Base-by-base conservation (phyloP, 2,888 invertebrate species). In the Mimas tiliae region DNA sequence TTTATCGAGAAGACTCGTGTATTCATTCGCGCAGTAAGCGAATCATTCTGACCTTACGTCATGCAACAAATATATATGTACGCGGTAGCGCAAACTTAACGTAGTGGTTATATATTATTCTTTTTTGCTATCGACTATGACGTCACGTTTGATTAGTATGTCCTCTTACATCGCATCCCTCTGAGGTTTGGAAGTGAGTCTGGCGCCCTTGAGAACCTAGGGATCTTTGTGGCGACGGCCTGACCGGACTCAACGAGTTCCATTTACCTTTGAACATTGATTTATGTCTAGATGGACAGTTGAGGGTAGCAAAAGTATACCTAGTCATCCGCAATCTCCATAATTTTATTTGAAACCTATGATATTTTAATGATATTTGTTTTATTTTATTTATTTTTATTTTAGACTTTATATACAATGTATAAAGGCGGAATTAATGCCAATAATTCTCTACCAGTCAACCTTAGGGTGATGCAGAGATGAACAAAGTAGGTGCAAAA, bases 1-100 rank as follows among this genome's bases (percentile, higher is more conserved):
- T 33, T 55, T 55, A 55, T 55, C n/a, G 34, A n/a, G 34, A 55
- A n/a, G 38, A 38, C 55, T 16, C 38, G 55, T 38, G 34, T 55
- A 16, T 33, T 53, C 38, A 16, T 33, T 53, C 38, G 34, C n/a
- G 8, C 38, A 38, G 11, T 16, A n/a, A n/a, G 16, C 38, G 16
- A 55, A 55, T 55, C n/a, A 34, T 34, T 34, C 16, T 55, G 9
- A 34, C 11, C 16, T 38, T 8, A 55, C 55, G 38, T 9, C 38
- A 55, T 16, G 55, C 38, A 16, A 3, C 27, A 27, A 1, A 27
- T 3, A 4, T 27, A 34, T 6, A 7, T 14, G 21, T 14, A 27
- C 4, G 21, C 14, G 21, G n/a, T n/a, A n/a, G n/a, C n/a, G n/a
- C n/a, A n/a, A n/a, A n/a, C n/a, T 38, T 38, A 38, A 38, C 7